Percentiles rank a stretch among this genome's conserved stretches.
phyloP scores from a whole-genome alignment of 2,113 vertebrate species.

The Gopherus flavomarginatus region DNA sequence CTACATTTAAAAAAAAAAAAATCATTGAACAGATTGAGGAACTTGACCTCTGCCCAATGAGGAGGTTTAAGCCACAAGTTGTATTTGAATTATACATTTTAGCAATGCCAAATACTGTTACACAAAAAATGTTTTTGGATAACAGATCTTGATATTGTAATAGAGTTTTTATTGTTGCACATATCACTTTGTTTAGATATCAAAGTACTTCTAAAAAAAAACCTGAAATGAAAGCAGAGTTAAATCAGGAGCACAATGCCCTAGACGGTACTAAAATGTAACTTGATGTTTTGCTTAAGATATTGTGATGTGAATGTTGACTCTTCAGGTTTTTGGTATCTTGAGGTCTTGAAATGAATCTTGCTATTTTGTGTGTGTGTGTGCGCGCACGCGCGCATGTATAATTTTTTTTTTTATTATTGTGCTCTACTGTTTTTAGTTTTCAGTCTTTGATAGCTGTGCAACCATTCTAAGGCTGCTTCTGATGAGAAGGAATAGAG shows the following conservation, averaged over 20 bases:
- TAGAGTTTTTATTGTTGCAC: background rate
- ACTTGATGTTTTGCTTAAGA: slow-evolving; percentile 53
- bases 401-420: background rate
- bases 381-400: no score
- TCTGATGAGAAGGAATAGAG: background rate
- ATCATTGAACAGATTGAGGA: background rate
- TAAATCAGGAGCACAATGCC: slow-evolving; percentile 53
- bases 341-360: slow-evolving; percentile 1
- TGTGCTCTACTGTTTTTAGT: background rate
- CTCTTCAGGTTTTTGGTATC: slow-evolving; percentile 33
- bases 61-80: background rate
- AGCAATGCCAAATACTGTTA: background rate
- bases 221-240: slow-evolving; percentile 37
- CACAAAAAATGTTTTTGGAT: background rate
- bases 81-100: background rate
- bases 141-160: accelerated
- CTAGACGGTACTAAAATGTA: slow-evolving; percentile 25
- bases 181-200: slow-evolving; percentile 17
- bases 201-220: background rate
- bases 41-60: background rate
- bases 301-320: slow-evolving; percentile 1
- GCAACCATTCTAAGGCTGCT: background rate
- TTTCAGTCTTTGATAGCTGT: background rate
- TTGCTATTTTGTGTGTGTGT: slow-evolving; percentile 21
- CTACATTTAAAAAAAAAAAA: background rate